Conservation (phyloP, 1,140 invertebrate genomes). For the Stenopsyche tienmushanensis region DNA sequence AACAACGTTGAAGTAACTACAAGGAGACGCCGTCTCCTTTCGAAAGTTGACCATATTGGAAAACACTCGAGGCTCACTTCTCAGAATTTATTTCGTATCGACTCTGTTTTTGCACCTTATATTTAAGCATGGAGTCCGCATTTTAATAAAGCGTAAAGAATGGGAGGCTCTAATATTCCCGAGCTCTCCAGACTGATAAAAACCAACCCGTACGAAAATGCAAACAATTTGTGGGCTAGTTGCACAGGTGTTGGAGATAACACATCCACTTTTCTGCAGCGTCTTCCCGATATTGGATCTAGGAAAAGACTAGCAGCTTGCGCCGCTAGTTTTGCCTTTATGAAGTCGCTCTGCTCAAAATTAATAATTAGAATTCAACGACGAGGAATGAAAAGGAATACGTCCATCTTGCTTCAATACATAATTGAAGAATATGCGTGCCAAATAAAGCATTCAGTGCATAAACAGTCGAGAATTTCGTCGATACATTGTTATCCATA, state of each 20-base stretch:
- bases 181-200: conserved; percentile 19
- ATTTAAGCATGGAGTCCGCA: too few relatives aligned
- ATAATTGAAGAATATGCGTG: too few relatives aligned
- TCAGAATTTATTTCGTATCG: too few relatives aligned
- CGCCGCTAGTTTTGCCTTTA: background rate
- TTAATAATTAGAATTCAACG: too few relatives aligned
- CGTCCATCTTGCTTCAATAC: too few relatives aligned
- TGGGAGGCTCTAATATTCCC: conserved; percentile 6
- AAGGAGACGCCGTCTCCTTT: background rate
- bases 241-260: conserved; percentile 18
- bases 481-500: too few relatives aligned
- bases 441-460: background rate
- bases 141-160: conserved; percentile 2
- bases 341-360: too few relatives aligned
- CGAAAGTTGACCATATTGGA: background rate
- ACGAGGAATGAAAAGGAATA: too few relatives aligned
- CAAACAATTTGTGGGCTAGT: conserved; percentile 20
- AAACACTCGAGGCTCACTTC: background rate
- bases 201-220: conserved; percentile 13
- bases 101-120: too few relatives aligned
- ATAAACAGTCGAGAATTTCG: background rate
- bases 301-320: background rate
- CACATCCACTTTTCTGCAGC: background rate
- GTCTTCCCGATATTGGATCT: conserved; percentile 3
- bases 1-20: background rate